Conservation (phyloP, 2,113 vertebrate genomes). For the Sclerurus mexicanus region DNA sequence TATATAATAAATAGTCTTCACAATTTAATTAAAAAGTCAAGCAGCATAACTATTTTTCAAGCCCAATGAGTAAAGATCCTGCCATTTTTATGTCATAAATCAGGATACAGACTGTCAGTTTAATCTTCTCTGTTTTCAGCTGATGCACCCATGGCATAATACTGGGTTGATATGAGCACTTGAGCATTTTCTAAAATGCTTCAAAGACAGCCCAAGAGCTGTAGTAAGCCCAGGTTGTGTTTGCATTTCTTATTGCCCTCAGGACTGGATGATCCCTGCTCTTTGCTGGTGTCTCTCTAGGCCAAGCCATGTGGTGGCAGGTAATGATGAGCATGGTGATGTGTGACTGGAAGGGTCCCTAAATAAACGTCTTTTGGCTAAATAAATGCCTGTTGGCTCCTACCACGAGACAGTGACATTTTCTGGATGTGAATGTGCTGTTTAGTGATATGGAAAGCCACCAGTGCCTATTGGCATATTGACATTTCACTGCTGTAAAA, state of each 20-base stretch:
- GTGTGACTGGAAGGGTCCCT: background rate
- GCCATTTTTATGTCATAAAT: constrained; percentile 9
- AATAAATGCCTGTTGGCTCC: fast-evolving
- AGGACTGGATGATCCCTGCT: background rate
- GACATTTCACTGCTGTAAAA: background rate
- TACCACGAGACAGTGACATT: background rate
- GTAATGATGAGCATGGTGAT: background rate
- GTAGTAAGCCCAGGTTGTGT: background rate
- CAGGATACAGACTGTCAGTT: background rate
- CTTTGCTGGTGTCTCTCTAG: background rate
- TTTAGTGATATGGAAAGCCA: background rate
- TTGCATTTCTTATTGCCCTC: background rate
- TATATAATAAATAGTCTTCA: background rate
- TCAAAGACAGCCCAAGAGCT: background rate
- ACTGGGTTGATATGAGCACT: background rate
- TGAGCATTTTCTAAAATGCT: background rate
- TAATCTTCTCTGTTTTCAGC: background rate
- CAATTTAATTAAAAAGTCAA: constrained; percentile 27
- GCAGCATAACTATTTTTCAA: background rate
- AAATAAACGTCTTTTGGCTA: background rate
- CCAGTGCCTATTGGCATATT: background rate
- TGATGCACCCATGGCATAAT: background rate
- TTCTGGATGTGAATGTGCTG: background rate
- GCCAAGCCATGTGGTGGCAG: fast-evolving
- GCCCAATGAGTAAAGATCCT: background rate